Conservation (phyloP, 2,797 vertebrate species). For the Mastacembelus armatus region DNA sequence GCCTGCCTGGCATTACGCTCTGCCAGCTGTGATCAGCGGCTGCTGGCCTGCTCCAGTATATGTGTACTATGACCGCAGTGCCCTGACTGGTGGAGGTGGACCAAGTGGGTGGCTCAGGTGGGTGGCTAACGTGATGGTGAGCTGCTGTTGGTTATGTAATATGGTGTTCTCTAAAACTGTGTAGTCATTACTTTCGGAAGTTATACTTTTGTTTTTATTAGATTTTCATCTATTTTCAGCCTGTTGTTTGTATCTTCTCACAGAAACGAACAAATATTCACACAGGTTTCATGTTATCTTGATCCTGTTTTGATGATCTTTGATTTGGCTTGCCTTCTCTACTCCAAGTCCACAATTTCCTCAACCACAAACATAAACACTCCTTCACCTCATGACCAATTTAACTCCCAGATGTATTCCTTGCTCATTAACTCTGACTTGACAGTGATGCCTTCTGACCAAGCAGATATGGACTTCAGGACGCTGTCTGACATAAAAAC, state of each 20-base stretch:
- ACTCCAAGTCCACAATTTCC: slow-evolving; percentile 1
- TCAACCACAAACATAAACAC: slow-evolving; percentile 24
- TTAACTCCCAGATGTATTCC: slow-evolving; percentile 3
- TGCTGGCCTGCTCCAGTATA: slow-evolving; percentile 32
- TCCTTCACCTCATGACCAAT: slow-evolving; percentile 5
- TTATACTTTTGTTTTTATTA: background rate
- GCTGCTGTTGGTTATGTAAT: slow-evolving; percentile 38
- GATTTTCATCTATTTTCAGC: slow-evolving; percentile 8
- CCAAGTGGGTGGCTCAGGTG: slow-evolving; percentile 42
- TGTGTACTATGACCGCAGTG: slow-evolving; percentile 48
- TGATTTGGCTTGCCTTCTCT: slow-evolving; percentile 10
- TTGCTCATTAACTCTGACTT: background rate
- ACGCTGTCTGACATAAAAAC: background rate
- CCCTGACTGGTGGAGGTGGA: slow-evolving; percentile 32
- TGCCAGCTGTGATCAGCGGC: slow-evolving; percentile 55
- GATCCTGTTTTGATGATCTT: slow-evolving; percentile 22
- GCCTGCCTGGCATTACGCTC: slow-evolving; percentile 73
- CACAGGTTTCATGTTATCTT: slow-evolving; percentile 11
- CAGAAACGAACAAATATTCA: slow-evolving; percentile 8
- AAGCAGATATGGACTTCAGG: slow-evolving; percentile 1
- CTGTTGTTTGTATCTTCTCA: background rate
- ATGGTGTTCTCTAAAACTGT: slow-evolving; percentile 1
- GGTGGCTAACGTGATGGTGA: background rate
- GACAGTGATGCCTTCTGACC: background rate
- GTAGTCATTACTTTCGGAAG: slow-evolving; percentile 18